Evolutionary conservation across 2,113 vertebrate genomes (phyloP).

Genomic region (Equus przewalskii): DNA sequence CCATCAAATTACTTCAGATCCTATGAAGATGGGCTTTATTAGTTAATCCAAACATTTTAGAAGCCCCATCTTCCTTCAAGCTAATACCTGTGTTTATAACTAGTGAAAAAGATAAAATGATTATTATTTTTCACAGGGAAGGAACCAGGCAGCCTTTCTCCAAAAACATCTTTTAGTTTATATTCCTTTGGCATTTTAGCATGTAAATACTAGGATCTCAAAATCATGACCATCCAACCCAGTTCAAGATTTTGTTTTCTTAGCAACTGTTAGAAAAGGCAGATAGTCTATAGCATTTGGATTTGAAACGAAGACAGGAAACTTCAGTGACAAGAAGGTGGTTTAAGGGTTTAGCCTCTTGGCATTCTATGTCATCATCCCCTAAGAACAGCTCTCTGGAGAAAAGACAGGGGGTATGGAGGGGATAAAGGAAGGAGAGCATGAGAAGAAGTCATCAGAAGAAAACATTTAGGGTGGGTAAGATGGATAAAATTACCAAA

Average conservation of each 20-base stretch:
- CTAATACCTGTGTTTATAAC: neutral
- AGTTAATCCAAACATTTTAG: neutral
- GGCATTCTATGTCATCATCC: neutral
- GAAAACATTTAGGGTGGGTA: too few relatives aligned
- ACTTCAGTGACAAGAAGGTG: neutral
- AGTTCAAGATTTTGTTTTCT: conserved; percentile 28
- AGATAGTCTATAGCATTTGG: conserved; percentile 23
- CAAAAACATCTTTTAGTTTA: neutral
- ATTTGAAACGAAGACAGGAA: conserved; percentile 52
- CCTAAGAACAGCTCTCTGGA: neutral
- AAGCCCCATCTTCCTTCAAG: neutral
- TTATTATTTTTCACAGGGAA: neutral
- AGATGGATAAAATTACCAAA: too few relatives aligned
- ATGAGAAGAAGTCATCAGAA: neutral
- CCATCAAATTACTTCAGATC: neutral
- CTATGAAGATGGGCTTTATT: neutral
- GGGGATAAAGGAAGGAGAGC: neutral
- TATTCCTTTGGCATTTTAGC: neutral
- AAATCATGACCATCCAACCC: neutral
- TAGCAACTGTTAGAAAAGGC: neutral
- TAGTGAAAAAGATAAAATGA: neutral
- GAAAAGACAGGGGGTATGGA: neutral
- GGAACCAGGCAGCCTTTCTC: neutral
- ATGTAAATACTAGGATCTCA: conserved; percentile 31
- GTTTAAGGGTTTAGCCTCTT: neutral